phyloP scores from a whole-genome alignment of 1,140 invertebrate species.

The Drosophila pectinifera region DNA sequence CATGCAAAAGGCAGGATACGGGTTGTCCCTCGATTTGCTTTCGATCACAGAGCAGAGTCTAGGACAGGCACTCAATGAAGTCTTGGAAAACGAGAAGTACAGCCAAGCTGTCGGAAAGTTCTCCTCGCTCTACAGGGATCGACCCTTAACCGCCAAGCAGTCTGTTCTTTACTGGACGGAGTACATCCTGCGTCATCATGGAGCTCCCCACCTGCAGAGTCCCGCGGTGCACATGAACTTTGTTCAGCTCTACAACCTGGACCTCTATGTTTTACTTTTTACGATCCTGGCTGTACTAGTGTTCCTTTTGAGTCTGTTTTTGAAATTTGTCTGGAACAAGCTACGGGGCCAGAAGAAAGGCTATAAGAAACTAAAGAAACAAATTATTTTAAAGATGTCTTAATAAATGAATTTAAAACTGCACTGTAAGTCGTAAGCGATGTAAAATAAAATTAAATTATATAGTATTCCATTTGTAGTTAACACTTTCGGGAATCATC shows the following conservation, averaged over 20 bases:
- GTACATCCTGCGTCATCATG: slow-evolving; percentile 85
- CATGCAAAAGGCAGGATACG: slow-evolving; percentile 85
- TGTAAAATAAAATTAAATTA: background rate
- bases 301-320: slow-evolving; percentile 7
- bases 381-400: background rate
- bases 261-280: slow-evolving; percentile 57
- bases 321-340: slow-evolving; percentile 19
- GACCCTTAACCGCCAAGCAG: slow-evolving; percentile 77
- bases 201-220: slow-evolving; percentile 82
- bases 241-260: slow-evolving; percentile 65
- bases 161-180: slow-evolving; percentile 85
- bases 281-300: slow-evolving; percentile 6
- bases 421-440: no score
- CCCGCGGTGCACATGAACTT: slow-evolving; percentile 58
- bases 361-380: slow-evolving; percentile 16
- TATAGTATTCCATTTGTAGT: background rate
- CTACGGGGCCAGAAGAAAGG: background rate
- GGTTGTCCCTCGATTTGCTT: slow-evolving; percentile 78
- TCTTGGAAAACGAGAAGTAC: slow-evolving; percentile 65
- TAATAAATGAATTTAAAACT: background rate
- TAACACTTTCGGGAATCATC: background rate
- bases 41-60: slow-evolving; percentile 83
- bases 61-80: slow-evolving; percentile 34
- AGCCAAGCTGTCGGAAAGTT: slow-evolving; percentile 45
- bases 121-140: slow-evolving; percentile 68